Conservation (phyloP, 2,888 invertebrate species). For the Leptopterna dolabrata region DNA sequence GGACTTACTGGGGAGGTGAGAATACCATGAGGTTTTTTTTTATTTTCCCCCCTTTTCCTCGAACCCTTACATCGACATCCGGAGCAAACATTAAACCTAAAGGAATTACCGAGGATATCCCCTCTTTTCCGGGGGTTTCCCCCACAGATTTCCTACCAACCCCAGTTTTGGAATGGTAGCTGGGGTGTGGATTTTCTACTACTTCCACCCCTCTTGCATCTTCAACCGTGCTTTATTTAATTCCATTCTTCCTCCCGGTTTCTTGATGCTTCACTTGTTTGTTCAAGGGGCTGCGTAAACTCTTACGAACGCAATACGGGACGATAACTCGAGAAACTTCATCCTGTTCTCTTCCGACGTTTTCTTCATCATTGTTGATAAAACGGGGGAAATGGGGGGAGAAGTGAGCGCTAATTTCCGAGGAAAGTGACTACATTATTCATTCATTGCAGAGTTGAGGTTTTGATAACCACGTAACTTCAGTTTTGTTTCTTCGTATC, state of each 20-base stretch:
- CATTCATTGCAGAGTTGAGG: neutral
- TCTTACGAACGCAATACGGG: slow-evolving; percentile 22
- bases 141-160: neutral
- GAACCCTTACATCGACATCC: neutral
- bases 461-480: too few species aligned
- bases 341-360: neutral
- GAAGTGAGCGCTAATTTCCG: neutral
- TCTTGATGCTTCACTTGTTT: neutral
- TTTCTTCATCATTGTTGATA: neutral
- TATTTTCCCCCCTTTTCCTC: neutral
- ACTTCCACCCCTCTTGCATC: neutral
- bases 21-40: neutral
- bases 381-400: neutral
- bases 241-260: neutral
- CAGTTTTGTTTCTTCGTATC: too few species aligned
- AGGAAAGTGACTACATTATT: neutral
- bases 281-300: slow-evolving; percentile 26
- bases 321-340: slow-evolving; percentile 12
- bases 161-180: neutral
- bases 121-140: neutral
- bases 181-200: neutral
- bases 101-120: slow-evolving; percentile 1
- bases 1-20: neutral
- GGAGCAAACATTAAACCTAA: slow-evolving; percentile 11
- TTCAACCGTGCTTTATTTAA: slow-evolving; percentile 26